Percentiles rank a stretch among this genome's conserved stretches.
These are phyloP conservation scores for Edolisoma coerulescens DNA, from an alignment of 2,113 vertebrate species.

Conservation along the genomic window DNA sequence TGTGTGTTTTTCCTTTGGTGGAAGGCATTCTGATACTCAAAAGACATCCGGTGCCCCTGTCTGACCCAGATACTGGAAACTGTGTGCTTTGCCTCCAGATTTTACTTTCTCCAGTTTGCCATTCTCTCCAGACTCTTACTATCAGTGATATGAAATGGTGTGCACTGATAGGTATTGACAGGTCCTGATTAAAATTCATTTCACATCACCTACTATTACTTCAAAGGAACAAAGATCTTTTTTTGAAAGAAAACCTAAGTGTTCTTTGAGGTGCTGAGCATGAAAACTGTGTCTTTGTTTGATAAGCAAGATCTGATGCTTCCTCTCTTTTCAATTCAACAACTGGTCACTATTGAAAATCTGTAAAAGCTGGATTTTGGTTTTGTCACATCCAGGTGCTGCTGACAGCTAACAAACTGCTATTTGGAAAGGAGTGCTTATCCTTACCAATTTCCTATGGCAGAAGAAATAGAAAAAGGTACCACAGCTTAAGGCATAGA, in stretches of 20 bases:
- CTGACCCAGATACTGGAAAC: background rate
- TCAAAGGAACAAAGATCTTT: constrained; percentile 67
- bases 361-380: background rate
- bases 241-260: constrained; percentile 35
- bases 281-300: constrained; percentile 67
- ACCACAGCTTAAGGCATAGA: background rate
- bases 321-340: constrained; percentile 42
- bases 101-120: constrained; percentile 1
- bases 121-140: constrained; percentile 52
- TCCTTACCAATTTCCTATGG: background rate
- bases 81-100: background rate
- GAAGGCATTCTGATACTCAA: background rate
- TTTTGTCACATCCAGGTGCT: constrained; percentile 35
- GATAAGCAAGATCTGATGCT: constrained; percentile 64
- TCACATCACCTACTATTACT: constrained; percentile 56
- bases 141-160: constrained; percentile 43
- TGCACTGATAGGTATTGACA: constrained; percentile 64
- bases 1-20: background rate
- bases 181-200: constrained; percentile 72
- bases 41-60: background rate
- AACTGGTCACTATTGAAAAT: constrained; percentile 5
- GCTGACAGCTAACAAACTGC: constrained; percentile 58
- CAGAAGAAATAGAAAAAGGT: background rate
- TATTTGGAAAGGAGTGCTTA: background rate
- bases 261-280: constrained; percentile 64